Percentiles rank a stretch among this genome's conserved stretches.
Conservation (phyloP, 2,888 invertebrate genomes). For the Entomobrya proxima region DNA sequence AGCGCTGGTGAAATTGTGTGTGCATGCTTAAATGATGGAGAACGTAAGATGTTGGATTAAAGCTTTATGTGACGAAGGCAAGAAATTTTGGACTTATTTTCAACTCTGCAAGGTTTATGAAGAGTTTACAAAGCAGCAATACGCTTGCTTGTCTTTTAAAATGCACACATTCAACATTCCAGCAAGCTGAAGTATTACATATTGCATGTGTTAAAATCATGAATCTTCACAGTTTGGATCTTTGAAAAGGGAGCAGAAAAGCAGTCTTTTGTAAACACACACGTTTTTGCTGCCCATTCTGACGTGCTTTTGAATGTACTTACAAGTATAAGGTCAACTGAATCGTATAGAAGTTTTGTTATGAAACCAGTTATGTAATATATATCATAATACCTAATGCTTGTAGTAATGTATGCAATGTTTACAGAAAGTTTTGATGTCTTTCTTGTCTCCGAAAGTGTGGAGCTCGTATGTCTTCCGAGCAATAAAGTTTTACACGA, state of each 20-base stretch:
- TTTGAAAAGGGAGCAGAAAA: background rate
- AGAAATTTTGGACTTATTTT: background rate
- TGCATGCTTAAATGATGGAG: background rate
- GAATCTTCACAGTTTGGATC: conserved; percentile 36
- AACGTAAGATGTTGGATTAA: background rate
- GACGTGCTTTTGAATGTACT: background rate
- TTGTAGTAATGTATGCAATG: conserved; percentile 40
- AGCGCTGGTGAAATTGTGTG: background rate
- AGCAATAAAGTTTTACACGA: conserved; percentile 56
- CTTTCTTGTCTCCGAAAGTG: conserved; percentile 47
- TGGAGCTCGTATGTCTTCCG: conserved; percentile 55
- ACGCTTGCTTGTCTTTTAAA: conserved; percentile 13
- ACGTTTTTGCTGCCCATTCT: conserved; percentile 34
- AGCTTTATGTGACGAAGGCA: background rate
- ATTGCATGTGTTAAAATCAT: conserved; percentile 30
- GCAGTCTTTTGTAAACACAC: conserved; percentile 18
- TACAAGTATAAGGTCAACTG: background rate
- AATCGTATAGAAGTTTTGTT: background rate
- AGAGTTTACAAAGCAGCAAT: background rate
- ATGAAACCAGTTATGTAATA: background rate
- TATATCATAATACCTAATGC: background rate
- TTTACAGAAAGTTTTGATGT: conserved; percentile 62
- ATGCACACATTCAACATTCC: no score
- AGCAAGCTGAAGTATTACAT: conserved; percentile 24
- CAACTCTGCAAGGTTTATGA: background rate